Base-by-base conservation (phyloP, 2,888 invertebrate species). In the Dasypolia templi region DNA sequence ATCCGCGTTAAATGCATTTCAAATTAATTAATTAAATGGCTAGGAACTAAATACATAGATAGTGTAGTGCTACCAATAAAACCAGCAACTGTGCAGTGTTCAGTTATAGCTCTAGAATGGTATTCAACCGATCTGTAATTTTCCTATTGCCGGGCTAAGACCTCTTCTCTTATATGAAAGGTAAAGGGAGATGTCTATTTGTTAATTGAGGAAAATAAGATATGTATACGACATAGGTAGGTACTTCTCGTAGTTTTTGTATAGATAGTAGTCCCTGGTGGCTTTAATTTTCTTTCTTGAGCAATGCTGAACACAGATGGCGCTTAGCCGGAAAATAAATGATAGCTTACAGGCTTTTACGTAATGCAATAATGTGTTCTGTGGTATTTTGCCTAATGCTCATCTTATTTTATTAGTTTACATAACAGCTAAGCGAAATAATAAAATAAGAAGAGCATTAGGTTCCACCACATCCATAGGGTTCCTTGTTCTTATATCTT, bases 311-410 rank as follows among this genome's bases (percentile, higher is more conserved):
- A 26, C 67, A 39, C 75, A 74, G n/a, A 68, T 79, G 79, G 74
- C 58, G 59, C 55, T 44, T 19, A 53, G 79, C 19, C 26, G 73
- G 42, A 49, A 67, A 64, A 79, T 67, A 79, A 64, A 73, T 39
- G n/a, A 51, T 58, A 56, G 42, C 22, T 66, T 49, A 35, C 39
- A 69, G n/a, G 65, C 75, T 79, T 75, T 68, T 68, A 68, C 32
- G 51, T 79, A 79, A 79, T 79, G 26, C 22, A 68, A 79, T 79
- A 49, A 75, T 61, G 7, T 46, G 26, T 17, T 63, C 44, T 29
- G 11, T 78, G 5, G 22, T 44, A 26, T 72, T 62, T 55, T 49
- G 17, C 17, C 19, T n/a, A 32, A 46, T 32, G 44, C 32, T 59
- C 26, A 58, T 62, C 2, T 3, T 35, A 3, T 35, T 35, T 35